These are phyloP conservation scores for Beris chalybata DNA, from an alignment of 2,888 invertebrate species.

Conservation along the genomic window DNA sequence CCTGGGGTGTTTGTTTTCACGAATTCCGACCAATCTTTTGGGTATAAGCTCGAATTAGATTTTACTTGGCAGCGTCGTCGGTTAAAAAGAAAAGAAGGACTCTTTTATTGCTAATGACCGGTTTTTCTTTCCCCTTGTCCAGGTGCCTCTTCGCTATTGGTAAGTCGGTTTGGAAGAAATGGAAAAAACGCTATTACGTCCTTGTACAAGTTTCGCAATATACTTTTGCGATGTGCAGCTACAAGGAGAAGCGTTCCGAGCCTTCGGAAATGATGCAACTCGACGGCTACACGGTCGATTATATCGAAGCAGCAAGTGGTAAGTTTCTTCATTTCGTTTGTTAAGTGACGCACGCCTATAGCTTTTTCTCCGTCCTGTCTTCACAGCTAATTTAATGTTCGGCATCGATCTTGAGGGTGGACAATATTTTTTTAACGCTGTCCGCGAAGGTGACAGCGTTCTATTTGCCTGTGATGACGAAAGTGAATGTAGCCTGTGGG, in stretches of 20 bases:
- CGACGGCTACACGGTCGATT: conserved; percentile 99
- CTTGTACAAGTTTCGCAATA: conserved; percentile 99
- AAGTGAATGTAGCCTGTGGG: conserved; percentile 98
- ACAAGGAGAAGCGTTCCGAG: conserved; percentile 98
- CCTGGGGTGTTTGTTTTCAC: too few species aligned
- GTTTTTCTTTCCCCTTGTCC: conserved; percentile 20
- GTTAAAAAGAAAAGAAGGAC: too few species aligned
- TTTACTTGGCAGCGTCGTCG: too few species aligned
- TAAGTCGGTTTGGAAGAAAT: conserved; percentile 98
- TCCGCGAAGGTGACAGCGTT: conserved; percentile 96
- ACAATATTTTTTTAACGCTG: conserved; percentile 97
- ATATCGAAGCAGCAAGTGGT: conserved; percentile 96
- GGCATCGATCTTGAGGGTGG: conserved; percentile 93
- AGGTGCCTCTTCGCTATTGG: conserved; percentile 90
- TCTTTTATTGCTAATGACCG: too few species aligned
- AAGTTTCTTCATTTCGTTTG: conserved; percentile 46
- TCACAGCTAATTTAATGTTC: conserved; percentile 87
- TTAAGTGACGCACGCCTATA: too few species aligned
- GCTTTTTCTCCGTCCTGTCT: not conserved
- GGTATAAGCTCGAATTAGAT: too few species aligned
- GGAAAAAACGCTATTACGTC: conserved; percentile 98
- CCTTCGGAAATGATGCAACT: conserved; percentile 99
- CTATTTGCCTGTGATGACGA: conserved; percentile 96
- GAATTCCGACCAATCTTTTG: too few species aligned
- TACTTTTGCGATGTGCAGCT: conserved; percentile 99